Evolutionary conservation across 2,113 vertebrate genomes (phyloP), one percentile per base, ranked within the genome.

Genomic region (Aegotheles bennettii): DNA sequence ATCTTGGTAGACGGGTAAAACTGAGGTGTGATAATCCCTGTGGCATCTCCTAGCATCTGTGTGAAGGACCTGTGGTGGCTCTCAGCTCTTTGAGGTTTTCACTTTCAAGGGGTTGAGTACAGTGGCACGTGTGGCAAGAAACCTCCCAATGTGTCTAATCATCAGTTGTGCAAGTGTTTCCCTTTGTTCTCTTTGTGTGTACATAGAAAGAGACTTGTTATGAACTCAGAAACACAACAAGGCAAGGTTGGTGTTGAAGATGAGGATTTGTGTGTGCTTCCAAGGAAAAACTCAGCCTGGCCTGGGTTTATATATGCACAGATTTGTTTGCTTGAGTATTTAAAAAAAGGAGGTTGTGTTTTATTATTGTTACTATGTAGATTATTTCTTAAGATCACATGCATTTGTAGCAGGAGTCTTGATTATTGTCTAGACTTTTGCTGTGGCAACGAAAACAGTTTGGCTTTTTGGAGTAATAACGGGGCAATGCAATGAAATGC

Each of bases 201-300:
- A 43, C 29, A 3, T 6, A 56, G 45, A 31, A 43, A 26, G 28
- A n/a, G 3, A 8, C 4, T 50, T 38, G 10, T 83, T 21, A 40
- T 6, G 31, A 70, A 38, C 25, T 45, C 40, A 13, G 18, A 43
- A 77, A 14, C 7, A 8, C 40, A 35, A 0, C 10, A 10, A 84
- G n/a, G 16, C 8, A 1, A 3, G 2, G 18, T 11, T 71, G 77
- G 69, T 33, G 18, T 0, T 0, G 26, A n/a, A 31, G 10, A 25
- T 4, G 10, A 35, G 33, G 24, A 48, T 8, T 0, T 26, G n/a
- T 68, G 57, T 40, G 3, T 47, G 14, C 3, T 84, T 87, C n/a
- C 17, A 33, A 38, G 26, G 19, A n/a, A 64, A 64, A 25, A 5
- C 3, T 24, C 28, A 85, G 38, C 56, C 56, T 26, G 36, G 24